Conservation (phyloP, 2,113 vertebrate genomes). For the Epinephelus moara region DNA sequence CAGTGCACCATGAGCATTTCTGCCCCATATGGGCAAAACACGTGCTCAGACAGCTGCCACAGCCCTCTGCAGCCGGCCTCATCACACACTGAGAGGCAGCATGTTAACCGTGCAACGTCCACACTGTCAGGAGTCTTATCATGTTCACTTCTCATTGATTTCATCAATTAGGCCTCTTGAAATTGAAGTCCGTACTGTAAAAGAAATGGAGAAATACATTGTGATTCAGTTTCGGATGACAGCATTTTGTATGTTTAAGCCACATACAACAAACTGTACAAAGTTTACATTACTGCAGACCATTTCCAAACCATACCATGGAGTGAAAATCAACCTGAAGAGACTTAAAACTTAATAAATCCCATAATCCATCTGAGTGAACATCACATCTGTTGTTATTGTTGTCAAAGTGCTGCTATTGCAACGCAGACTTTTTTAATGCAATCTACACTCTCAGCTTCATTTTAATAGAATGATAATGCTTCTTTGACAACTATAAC, state of each 20-base stretch:
- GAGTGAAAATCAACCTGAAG: neutral
- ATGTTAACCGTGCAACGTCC: slow-evolving; percentile 9
- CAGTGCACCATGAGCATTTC: slow-evolving; percentile 75
- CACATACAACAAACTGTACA: neutral
- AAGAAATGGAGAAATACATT: neutral
- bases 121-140: slow-evolving; percentile 27
- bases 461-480: neutral
- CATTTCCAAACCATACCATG: neutral
- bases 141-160: slow-evolving; percentile 26
- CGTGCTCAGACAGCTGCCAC: slow-evolving; percentile 69
- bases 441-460: neutral
- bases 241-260: neutral
- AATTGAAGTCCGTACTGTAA: neutral
- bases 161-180: neutral
- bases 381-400: neutral
- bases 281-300: neutral
- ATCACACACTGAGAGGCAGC: slow-evolving; percentile 33
- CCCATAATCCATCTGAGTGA: neutral
- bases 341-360: neutral
- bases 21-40: slow-evolving; percentile 64
- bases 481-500: neutral
- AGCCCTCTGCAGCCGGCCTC: slow-evolving; percentile 45
- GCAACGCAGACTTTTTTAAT: neutral
- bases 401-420: no score
- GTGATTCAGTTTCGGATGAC: neutral